Percentiles rank a stretch among this genome's conserved stretches.
Conservation (phyloP, 2,113 vertebrate genomes). For the Rhinolophus sinicus region DNA sequence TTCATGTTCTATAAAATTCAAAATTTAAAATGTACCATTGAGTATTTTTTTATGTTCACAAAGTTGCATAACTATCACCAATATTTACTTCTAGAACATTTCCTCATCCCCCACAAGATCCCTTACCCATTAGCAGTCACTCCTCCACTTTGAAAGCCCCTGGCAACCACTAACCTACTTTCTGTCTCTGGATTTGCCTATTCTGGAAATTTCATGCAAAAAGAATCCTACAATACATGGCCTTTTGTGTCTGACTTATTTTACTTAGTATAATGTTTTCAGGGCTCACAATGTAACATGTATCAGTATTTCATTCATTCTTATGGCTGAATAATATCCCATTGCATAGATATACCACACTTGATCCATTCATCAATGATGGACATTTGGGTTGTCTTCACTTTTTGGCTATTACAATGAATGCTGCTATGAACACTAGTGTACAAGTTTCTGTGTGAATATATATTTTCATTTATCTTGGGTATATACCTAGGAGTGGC, state of each 20-base stretch:
- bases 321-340: not conserved
- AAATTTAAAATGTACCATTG: not conserved
- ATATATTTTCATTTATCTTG: not conserved
- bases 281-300: not conserved
- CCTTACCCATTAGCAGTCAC: not conserved
- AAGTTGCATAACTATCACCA: not conserved
- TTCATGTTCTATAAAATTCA: not conserved
- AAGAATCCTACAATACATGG: not conserved
- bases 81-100: not conserved
- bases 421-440: not conserved
- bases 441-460: conserved; percentile 5
- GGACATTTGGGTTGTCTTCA: not conserved
- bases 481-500: not conserved
- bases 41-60: not conserved
- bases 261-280: not conserved
- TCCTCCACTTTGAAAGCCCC: not conserved
- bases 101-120: not conserved
- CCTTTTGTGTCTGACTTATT: not conserved
- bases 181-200: not conserved
- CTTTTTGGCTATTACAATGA: not conserved
- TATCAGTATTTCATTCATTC: not conserved
- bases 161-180: not conserved
- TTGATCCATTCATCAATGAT: not conserved
- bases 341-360: not conserved
- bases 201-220: not conserved